A percentile compares a stretch with the other conserved stretches of the same genome.
Evolutionary conservation across 2,797 vertebrate genomes (phyloP).

Genomic region (Lycodopsis pacificus): DNA sequence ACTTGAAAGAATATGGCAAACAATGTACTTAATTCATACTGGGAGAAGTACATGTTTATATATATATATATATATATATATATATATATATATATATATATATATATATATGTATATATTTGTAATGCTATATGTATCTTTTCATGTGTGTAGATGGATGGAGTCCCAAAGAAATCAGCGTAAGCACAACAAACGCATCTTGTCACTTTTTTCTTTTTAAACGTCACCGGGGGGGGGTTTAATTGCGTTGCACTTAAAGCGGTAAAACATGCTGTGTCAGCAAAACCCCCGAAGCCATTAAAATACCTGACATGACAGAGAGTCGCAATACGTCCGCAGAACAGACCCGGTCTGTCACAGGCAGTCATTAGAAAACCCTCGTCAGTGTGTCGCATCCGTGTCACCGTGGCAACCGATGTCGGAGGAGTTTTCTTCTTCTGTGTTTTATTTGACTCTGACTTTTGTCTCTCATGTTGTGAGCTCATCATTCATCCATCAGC

Average conservation of each 20-base stretch:
- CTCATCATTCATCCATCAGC: neutral
- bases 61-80: too few relatives aligned
- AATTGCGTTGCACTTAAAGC: slow-evolving; percentile 5
- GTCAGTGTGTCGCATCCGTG: slow-evolving; percentile 54
- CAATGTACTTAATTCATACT: neutral
- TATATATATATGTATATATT: too few relatives aligned
- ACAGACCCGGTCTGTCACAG: neutral
- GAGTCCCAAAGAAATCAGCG: neutral
- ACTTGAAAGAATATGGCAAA: neutral
- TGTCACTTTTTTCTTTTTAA: neutral
- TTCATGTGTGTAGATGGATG: neutral
- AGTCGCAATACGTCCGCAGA: slow-evolving; percentile 77
- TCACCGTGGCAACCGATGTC: slow-evolving; percentile 70
- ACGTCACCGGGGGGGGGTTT: neutral
- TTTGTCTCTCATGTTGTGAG: neutral
- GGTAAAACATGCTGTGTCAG: neutral
- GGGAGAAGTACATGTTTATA: neutral
- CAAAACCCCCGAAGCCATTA: slow-evolving; percentile 65
- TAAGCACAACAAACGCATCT: neutral
- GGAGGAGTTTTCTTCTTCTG: slow-evolving; percentile 26
- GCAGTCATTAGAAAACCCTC: slow-evolving; percentile 18
- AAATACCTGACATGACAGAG: slow-evolving; percentile 87
- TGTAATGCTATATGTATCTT: neutral
- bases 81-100: too few relatives aligned
- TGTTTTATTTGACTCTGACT: neutral